phyloP scores from a whole-genome alignment of 2,888 invertebrate species.

The Scaptomyza tumidula region DNA sequence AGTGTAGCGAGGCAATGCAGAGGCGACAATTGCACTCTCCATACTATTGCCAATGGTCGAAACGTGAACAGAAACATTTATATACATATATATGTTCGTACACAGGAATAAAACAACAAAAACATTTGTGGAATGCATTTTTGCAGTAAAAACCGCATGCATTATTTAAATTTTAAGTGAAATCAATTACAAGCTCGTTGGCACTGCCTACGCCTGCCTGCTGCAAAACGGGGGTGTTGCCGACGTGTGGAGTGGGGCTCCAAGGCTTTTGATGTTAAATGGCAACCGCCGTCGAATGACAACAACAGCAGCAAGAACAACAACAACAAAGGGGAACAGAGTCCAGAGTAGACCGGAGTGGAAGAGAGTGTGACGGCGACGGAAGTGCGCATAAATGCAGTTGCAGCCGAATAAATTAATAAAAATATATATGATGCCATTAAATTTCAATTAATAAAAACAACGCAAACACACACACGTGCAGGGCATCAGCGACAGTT shows the following conservation, averaged over 20 bases:
- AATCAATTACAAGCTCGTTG: conserved; percentile 76
- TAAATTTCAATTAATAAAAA: conserved; percentile 84
- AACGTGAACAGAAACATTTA: conserved; percentile 8
- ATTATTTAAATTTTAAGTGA: conserved; percentile 80
- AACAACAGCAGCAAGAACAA: neutral
- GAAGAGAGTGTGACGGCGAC: conserved; percentile 47
- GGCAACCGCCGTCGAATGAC: conserved; percentile 44
- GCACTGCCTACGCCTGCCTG: conserved; percentile 5
- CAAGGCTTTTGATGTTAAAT: conserved; percentile 74
- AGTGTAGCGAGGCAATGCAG: neutral
- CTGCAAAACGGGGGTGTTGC: neutral
- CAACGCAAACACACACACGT: conserved; percentile 77
- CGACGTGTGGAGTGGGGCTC: neutral
- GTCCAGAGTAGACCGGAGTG: neutral
- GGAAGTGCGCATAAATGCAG: conserved; percentile 79
- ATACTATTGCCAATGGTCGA: neutral
- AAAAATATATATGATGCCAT: conserved; percentile 81
- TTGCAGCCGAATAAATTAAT: conserved; percentile 78
- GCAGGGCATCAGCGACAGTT: conserved; percentile 49
- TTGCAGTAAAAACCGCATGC: conserved; percentile 80
- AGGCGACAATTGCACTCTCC: neutral
- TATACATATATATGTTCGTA: neutral
- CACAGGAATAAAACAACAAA: conserved; percentile 18
- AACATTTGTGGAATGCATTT: conserved; percentile 72
- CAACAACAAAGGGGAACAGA: conserved; percentile 11